A percentile compares a stretch with the other conserved stretches of the same genome.
These are phyloP conservation scores for Lucifuga dentata DNA, from an alignment of 2,113 vertebrate genomes.

Conservation along the genomic window DNA sequence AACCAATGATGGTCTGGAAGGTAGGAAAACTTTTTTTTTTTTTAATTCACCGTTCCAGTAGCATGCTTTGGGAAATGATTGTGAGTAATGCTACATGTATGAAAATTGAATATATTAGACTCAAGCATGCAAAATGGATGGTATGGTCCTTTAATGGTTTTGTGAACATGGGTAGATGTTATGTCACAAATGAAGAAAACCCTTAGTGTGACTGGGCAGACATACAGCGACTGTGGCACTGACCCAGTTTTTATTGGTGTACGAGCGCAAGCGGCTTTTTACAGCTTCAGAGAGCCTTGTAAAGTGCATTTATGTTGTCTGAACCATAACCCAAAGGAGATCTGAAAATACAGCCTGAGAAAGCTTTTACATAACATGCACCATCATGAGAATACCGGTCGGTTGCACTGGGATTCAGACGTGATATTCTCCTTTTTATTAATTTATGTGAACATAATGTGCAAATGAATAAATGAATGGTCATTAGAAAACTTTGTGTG, in stretches of 20 bases:
- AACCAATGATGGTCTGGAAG: too few relatives aligned
- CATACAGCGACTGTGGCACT: slow-evolving; percentile 20
- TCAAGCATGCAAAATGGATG: too few relatives aligned
- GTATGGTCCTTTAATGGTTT: too few relatives aligned
- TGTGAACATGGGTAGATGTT: slow-evolving; percentile 9
- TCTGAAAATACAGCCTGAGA: slow-evolving; percentile 30
- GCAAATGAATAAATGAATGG: not conserved
- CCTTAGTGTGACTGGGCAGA: not conserved
- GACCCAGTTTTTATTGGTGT: slow-evolving; percentile 39
- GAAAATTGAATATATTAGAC: too few relatives aligned
- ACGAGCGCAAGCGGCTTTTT: slow-evolving; percentile 13
- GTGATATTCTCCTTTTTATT: slow-evolving; percentile 20
- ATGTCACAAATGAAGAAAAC: slow-evolving; percentile 19
- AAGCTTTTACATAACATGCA: slow-evolving; percentile 56
- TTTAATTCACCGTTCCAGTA: too few relatives aligned
- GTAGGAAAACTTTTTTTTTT: too few relatives aligned
- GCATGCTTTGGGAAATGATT: too few relatives aligned
- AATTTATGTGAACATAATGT: slow-evolving; percentile 57
- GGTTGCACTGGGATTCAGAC: slow-evolving; percentile 3
- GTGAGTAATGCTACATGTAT: too few relatives aligned
- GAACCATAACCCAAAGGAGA: slow-evolving; percentile 40
- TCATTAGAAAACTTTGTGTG: too few relatives aligned
- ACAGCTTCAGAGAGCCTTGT: slow-evolving; percentile 33
- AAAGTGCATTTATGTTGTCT: slow-evolving; percentile 53
- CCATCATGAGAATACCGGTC: slow-evolving; percentile 16